A percentile compares a stretch with the other conserved stretches of the same genome.
phyloP scores from a whole-genome alignment of 2,888 invertebrate genomes.

The Pristionchus exspectatus region DNA sequence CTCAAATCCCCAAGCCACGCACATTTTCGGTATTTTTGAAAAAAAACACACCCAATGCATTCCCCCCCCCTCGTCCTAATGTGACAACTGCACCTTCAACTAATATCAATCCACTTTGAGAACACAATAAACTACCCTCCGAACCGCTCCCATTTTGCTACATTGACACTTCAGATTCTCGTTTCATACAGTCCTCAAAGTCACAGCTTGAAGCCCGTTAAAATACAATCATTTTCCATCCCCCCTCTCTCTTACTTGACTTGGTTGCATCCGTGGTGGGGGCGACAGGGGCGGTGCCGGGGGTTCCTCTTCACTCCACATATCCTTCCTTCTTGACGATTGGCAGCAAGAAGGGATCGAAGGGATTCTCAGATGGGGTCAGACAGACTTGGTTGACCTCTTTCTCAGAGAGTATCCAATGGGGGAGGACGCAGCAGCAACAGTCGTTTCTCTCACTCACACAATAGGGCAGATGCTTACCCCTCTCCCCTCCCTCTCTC shows the following conservation, averaged over 20 bases:
- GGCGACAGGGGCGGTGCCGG: slow-evolving; percentile 28
- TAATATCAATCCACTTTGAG: too few species aligned
- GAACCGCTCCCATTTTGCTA: too few species aligned
- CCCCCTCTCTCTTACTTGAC: background rate
- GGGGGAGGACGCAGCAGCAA: background rate
- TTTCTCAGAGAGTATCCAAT: background rate
- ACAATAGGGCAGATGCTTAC: slow-evolving; percentile 47
- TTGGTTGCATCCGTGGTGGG: background rate
- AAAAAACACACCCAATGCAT: background rate
- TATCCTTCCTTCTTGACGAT: slow-evolving; percentile 26
- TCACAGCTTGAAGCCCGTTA: background rate
- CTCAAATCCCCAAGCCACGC: too few species aligned
- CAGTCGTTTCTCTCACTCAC: slow-evolving; percentile 37
- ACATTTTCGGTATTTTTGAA: background rate
- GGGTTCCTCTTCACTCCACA: background rate
- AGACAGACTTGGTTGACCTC: background rate
- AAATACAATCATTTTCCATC: background rate
- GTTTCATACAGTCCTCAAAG: background rate
- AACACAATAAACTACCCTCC: too few species aligned
- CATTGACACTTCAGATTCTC: background rate
- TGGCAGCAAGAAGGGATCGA: slow-evolving; percentile 1
- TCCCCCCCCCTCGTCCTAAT: too few species aligned
- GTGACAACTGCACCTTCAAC: too few species aligned
- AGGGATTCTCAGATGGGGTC: background rate
- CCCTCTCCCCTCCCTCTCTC: background rate